Percentiles rank a stretch among this genome's conserved stretches.
Evolutionary conservation across 2,113 vertebrate genomes (phyloP).

Genomic region (Prochilodus magdalenae): DNA sequence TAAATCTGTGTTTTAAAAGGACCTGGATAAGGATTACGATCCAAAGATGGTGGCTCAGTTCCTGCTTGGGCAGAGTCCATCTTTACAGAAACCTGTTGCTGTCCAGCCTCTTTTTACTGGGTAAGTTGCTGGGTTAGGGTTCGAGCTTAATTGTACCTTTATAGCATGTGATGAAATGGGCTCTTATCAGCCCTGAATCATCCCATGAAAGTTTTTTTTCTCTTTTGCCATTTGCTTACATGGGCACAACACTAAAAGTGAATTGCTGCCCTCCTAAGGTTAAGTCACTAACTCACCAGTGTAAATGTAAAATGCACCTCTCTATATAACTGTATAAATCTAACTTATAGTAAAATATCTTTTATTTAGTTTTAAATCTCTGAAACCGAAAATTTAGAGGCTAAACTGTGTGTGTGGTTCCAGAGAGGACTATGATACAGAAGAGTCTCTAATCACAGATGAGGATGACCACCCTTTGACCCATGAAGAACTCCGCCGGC

Average conservation of each 20-base stretch:
- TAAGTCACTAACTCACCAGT: too few relatives aligned
- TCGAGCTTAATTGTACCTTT: neutral
- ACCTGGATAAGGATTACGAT: slow-evolving; percentile 72
- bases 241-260: too few relatives aligned
- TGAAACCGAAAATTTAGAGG: neutral
- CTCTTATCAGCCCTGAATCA: neutral
- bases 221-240: too few relatives aligned
- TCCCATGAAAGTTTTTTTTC: too few relatives aligned
- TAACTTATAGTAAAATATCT: too few relatives aligned
- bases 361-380: too few relatives aligned
- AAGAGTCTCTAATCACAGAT: slow-evolving; percentile 68
- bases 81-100: slow-evolving; percentile 50
- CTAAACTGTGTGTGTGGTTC: slow-evolving; percentile 19
- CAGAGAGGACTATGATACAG: slow-evolving; percentile 70
- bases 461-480: slow-evolving; percentile 80
- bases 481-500: slow-evolving; percentile 73
- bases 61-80: slow-evolving; percentile 74
- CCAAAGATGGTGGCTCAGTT: slow-evolving; percentile 68
- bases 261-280: too few relatives aligned
- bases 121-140: slow-evolving; percentile 54
- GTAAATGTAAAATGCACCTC: too few relatives aligned
- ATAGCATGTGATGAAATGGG: slow-evolving; percentile 22
- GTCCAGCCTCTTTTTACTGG: slow-evolving; percentile 65
- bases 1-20: slow-evolving; percentile 59
- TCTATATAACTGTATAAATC: too few relatives aligned